phyloP scores from a whole-genome alignment of 2,113 vertebrate genomes.

The Axis porcinus region DNA sequence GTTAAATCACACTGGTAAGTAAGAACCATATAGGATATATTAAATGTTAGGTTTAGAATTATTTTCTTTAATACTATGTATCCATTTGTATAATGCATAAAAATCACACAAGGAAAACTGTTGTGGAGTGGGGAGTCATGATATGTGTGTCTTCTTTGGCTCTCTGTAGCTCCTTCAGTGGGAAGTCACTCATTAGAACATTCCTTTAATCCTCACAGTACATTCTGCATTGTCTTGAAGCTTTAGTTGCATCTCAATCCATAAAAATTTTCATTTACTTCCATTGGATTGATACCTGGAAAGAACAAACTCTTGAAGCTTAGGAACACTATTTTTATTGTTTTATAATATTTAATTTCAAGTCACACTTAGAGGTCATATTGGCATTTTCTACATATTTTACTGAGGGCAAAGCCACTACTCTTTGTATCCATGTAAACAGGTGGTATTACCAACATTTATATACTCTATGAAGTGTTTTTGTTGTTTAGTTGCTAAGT shows the following conservation, averaged over 20 bases:
- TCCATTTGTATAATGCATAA: background rate
- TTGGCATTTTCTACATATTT: background rate
- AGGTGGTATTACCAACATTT: background rate
- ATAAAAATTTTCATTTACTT: background rate
- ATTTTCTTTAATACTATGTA: background rate
- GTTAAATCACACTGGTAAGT: background rate
- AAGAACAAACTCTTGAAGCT: background rate
- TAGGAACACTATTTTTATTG: background rate
- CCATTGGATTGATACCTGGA: background rate
- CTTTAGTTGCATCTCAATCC: background rate
- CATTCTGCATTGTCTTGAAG: background rate
- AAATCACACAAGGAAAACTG: background rate
- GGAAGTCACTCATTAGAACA: background rate
- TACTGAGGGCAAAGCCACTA: background rate
- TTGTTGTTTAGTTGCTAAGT: background rate
- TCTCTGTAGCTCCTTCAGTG: background rate
- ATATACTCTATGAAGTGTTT: background rate
- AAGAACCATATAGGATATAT: background rate
- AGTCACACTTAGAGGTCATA: background rate
- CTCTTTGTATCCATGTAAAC: background rate
- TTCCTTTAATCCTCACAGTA: background rate
- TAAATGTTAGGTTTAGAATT: background rate
- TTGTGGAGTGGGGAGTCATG: background rate
- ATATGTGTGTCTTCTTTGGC: background rate
- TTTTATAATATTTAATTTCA: background rate